A percentile compares a stretch with the other conserved stretches of the same genome.
Evolutionary conservation across 2,888 invertebrate species (phyloP).

Genomic region (Punctoribates punctum): DNA sequence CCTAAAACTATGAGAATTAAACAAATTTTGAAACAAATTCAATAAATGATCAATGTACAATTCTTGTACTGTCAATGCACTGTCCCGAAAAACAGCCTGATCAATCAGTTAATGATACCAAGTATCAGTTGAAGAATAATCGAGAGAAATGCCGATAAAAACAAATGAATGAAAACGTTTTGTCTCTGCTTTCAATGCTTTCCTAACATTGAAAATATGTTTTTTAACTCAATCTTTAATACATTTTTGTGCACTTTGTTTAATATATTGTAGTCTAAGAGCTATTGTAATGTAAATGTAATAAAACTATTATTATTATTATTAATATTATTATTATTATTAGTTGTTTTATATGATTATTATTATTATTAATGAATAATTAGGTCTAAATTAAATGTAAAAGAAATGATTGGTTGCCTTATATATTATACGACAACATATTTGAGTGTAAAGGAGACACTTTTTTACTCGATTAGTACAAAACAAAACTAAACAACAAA

Average conservation of each 20-base stretch:
- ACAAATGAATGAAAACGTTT: not conserved
- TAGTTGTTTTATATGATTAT: slow-evolving; percentile 29
- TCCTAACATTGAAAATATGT: too few relatives aligned
- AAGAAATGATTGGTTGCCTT: slow-evolving; percentile 38
- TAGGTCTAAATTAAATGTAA: slow-evolving; percentile 36
- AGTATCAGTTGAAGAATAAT: slow-evolving; percentile 20
- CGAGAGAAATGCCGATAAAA: not conserved
- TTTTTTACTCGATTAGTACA: slow-evolving; percentile 36
- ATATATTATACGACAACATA: slow-evolving; percentile 36
- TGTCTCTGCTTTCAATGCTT: not conserved
- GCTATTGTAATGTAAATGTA: slow-evolving; percentile 37
- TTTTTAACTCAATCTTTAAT: not conserved
- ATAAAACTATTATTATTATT: not conserved
- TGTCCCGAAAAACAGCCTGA: not conserved
- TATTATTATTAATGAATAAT: slow-evolving; percentile 36
- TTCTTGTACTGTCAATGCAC: not conserved
- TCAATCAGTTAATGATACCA: slow-evolving; percentile 14
- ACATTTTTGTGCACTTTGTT: slow-evolving; percentile 30
- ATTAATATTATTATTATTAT: slow-evolving; percentile 26
- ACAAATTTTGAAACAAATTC: not conserved
- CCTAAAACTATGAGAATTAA: slow-evolving; percentile 33
- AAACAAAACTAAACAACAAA: slow-evolving; percentile 3
- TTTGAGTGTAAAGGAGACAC: slow-evolving; percentile 35
- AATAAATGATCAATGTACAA: not conserved
- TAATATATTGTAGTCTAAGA: slow-evolving; percentile 30